Conservation (phyloP, 1,140 invertebrate species). For the Rhopalosiphum padi region DNA sequence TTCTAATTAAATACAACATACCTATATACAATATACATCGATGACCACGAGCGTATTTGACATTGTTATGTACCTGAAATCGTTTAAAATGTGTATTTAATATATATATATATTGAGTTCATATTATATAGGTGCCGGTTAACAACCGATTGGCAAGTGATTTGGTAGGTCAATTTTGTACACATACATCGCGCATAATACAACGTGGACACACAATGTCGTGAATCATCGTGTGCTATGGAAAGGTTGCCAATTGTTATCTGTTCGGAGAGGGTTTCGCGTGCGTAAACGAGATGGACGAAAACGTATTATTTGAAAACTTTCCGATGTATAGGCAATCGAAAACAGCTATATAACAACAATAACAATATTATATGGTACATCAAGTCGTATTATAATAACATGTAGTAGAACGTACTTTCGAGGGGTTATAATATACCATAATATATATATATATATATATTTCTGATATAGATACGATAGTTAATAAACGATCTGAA, state of each 20-base stretch:
- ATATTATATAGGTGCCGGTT: neutral
- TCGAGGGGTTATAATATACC: neutral
- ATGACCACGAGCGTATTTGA: neutral
- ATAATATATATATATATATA: neutral
- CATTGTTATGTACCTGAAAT: neutral
- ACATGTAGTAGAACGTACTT: neutral
- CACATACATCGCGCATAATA: neutral
- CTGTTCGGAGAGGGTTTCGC: neutral
- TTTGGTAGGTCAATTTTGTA: neutral
- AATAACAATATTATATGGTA: neutral
- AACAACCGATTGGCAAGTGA: neutral
- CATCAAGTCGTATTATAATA: neutral
- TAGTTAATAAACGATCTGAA: neutral
- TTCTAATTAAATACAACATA: neutral
- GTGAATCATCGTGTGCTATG: neutral
- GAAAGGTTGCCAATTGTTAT: neutral
- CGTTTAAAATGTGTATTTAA: neutral
- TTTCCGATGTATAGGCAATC: neutral
- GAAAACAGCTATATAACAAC: neutral
- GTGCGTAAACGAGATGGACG: neutral
- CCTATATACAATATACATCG: neutral
- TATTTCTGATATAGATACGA: neutral
- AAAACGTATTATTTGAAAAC: neutral
- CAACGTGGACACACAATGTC: neutral
- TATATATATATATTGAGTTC: neutral